Evolutionary conservation across 2,797 vertebrate genomes (phyloP).

Genomic region (Squalus acanthias): DNA sequence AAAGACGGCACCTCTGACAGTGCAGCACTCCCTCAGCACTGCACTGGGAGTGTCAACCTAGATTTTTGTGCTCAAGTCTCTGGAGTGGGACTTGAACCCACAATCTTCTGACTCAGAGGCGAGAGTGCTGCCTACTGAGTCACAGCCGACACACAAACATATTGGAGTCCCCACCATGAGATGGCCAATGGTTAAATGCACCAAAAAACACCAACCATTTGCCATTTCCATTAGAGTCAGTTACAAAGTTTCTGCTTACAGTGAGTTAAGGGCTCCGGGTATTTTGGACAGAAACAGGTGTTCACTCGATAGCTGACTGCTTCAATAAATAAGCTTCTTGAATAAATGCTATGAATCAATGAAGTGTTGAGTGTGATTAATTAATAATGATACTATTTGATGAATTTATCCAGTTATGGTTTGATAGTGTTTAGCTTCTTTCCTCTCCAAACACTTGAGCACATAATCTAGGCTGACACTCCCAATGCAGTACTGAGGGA

Average conservation of each 20-base stretch:
- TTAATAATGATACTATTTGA: background rate
- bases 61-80: too few species aligned
- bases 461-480: background rate
- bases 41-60: too few species aligned
- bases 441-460: background rate
- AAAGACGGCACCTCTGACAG: too few species aligned
- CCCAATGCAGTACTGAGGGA: background rate
- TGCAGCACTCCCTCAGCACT: too few species aligned
- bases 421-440: background rate
- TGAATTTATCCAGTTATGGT: background rate
- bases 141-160: background rate
- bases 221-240: background rate
- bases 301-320: background rate
- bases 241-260: background rate
- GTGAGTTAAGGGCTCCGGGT: background rate
- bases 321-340: background rate
- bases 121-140: too few species aligned
- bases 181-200: background rate
- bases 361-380: background rate
- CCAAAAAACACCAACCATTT: background rate
- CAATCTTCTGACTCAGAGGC: too few species aligned
- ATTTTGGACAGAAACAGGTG: background rate
- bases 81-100: too few species aligned
- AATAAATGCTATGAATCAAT: background rate
- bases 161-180: background rate